Conservation (phyloP, 2,888 invertebrate species). For the Ornithoptera priamus region DNA sequence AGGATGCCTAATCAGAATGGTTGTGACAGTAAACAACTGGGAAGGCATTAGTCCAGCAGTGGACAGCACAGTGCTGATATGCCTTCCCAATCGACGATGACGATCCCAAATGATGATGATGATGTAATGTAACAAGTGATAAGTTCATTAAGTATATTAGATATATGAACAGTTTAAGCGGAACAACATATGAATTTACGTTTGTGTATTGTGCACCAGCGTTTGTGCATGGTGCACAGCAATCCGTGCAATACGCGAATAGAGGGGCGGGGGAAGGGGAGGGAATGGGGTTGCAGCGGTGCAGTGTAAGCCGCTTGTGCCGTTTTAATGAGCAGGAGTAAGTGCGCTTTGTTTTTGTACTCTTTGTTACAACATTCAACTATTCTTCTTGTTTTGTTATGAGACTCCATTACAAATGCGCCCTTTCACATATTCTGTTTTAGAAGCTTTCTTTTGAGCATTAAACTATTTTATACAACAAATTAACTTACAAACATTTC, state of each 20-base stretch:
- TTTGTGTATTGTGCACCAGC: not conserved
- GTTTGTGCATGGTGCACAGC: not conserved
- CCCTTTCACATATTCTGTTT: not conserved
- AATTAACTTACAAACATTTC: too few species aligned
- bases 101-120: too few species aligned
- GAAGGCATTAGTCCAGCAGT: too few species aligned
- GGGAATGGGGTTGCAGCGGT: not conserved
- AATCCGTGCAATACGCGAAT: not conserved
- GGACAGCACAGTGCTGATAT: too few species aligned
- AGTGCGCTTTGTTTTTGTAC: conserved; percentile 26
- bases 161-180: not conserved
- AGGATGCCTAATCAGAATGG: too few species aligned
- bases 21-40: too few species aligned
- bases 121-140: too few species aligned
- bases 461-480: too few species aligned
- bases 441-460: too few species aligned
- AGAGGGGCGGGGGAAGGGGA: too few species aligned
- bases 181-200: not conserved
- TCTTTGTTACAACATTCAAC: conserved; percentile 17
- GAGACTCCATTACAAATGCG: conserved; percentile 16
- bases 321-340: conserved; percentile 22
- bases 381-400: conserved; percentile 10
- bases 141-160: too few species aligned
- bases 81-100: too few species aligned
- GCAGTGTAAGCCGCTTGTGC: conserved; percentile 6